Evolutionary conservation across 2,888 invertebrate genomes (phyloP).

Genomic region (Drosophila atripex): DNA sequence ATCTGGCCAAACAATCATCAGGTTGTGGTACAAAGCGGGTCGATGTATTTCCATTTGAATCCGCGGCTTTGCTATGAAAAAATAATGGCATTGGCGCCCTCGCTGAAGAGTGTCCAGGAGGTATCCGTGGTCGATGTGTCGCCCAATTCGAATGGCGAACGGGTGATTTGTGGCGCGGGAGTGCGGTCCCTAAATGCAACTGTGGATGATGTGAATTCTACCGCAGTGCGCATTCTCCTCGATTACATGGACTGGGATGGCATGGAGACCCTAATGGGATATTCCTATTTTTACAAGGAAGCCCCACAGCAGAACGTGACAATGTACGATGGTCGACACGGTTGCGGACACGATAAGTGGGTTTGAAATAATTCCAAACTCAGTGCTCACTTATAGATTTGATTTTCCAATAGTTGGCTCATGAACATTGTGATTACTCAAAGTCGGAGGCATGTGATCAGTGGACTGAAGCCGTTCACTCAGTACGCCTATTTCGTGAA

Average conservation of each 20-base stretch:
- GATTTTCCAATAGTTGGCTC: conserved; percentile 86
- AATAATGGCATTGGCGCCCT: conserved; percentile 85
- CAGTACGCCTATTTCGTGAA: conserved; percentile 97
- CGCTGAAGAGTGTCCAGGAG: conserved; percentile 53
- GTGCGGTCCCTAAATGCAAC: conserved; percentile 73
- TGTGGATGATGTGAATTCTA: conserved; percentile 81
- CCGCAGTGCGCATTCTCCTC: conserved; percentile 86
- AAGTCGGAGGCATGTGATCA: conserved; percentile 86
- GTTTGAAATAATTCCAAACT: conserved; percentile 20
- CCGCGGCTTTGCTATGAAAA: conserved; percentile 88
- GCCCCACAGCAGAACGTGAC: conserved; percentile 90
- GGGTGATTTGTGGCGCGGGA: conserved; percentile 88
- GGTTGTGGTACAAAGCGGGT: conserved; percentile 85
- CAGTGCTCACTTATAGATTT: neutral
- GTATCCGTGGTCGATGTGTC: conserved; percentile 76
- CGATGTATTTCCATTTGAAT: conserved; percentile 89
- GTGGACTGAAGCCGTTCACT: conserved; percentile 92
- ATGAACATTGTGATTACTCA: conserved; percentile 84
- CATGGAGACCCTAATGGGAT: conserved; percentile 92
- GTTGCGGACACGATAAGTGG: conserved; percentile 92
- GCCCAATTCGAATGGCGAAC: conserved; percentile 93
- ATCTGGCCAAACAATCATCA: conserved; percentile 85
- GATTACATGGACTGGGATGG: conserved; percentile 89
- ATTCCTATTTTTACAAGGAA: conserved; percentile 93
- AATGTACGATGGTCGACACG: conserved; percentile 94